Conservation (phyloP, 2,113 vertebrate species). For the Sinocyclocheilus anshuiensis region DNA sequence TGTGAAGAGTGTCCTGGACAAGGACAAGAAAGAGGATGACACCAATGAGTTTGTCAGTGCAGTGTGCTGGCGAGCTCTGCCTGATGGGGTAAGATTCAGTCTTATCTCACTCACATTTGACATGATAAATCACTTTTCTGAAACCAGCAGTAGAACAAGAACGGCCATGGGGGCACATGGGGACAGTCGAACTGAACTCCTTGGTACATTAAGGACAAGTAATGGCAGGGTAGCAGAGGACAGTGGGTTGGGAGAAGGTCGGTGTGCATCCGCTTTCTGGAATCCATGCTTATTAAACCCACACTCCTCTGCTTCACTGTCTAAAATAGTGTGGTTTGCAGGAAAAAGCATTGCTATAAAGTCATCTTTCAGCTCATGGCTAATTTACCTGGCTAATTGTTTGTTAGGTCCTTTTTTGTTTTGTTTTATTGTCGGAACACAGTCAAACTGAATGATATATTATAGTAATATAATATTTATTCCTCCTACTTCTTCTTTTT, state of each 20-base stretch:
- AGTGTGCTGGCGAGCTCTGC: slow-evolving; percentile 95
- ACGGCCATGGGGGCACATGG: not conserved
- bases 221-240: not conserved
- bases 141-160: too few relatives aligned
- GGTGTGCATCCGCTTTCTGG: not conserved
- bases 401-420: not conserved
- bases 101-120: not conserved
- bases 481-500: not conserved
- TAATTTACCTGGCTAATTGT: not conserved
- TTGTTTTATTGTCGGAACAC: not conserved
- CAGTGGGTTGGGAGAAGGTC: slow-evolving; percentile 7
- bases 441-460: not conserved
- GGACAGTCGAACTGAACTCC: not conserved
- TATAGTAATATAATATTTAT: not conserved
- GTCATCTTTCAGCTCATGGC: not conserved
- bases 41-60: slow-evolving; percentile 99
- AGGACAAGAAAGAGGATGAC: slow-evolving; percentile 98
- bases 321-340: not conserved
- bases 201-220: not conserved
- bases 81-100: slow-evolving; percentile 87
- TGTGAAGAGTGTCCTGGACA: slow-evolving; percentile 97
- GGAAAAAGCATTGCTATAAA: not conserved
- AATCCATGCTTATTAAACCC: not conserved
- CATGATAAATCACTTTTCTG: not conserved
- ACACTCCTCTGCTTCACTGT: not conserved